Evolutionary conservation across 2,797 vertebrate genomes (phyloP).

Genomic region (Myotis vivesi): DNA sequence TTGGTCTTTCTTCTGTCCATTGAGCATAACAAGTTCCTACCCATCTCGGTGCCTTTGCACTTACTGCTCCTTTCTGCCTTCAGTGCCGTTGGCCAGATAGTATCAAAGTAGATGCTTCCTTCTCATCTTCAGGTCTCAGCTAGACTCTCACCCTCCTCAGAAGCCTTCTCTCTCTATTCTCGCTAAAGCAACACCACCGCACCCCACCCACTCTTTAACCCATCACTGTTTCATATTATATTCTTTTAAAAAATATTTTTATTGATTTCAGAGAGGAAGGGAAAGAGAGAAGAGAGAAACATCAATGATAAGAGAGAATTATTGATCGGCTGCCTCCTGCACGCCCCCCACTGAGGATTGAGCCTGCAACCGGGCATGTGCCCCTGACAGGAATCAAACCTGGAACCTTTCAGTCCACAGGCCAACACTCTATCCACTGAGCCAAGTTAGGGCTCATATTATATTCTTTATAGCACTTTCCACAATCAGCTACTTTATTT

Average conservation of each 20-base stretch:
- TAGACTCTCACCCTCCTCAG: neutral
- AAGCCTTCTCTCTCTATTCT: neutral
- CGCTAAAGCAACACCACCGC: neutral
- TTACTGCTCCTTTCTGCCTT: neutral
- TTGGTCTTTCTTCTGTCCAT: neutral
- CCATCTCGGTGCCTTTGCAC: neutral
- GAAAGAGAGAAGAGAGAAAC: no score
- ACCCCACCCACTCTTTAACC: neutral
- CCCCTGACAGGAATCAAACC: no score
- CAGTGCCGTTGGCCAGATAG: neutral
- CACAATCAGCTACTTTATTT: neutral
- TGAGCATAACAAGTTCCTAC: neutral
- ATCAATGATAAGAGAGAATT: no score
- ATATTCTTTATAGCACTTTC: neutral
- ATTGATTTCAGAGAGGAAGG: no score
- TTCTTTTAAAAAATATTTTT: neutral
- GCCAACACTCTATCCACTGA: no score
- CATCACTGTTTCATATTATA: neutral
- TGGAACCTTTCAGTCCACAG: no score
- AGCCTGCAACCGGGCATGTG: no score
- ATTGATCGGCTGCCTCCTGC: no score
- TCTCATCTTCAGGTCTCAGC: neutral
- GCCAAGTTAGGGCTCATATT: no score
- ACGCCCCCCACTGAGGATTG: no score
- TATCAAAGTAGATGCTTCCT: accelerated